Percentiles rank a stretch among this genome's conserved stretches.
phyloP scores from a whole-genome alignment of 2,888 invertebrate genomes.

The Lucinisca nassula region DNA sequence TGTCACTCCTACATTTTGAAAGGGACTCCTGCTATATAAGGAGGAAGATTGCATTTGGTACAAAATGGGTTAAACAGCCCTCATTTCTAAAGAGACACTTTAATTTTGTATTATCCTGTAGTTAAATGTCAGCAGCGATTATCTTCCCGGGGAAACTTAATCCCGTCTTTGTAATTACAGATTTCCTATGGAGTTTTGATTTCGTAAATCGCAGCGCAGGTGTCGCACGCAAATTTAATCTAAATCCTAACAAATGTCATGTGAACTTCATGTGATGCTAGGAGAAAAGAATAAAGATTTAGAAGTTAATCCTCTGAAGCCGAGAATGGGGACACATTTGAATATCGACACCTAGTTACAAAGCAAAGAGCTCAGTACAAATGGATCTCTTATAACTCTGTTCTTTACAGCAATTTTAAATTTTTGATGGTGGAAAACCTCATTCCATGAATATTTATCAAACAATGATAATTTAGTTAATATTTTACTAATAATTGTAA shows the following conservation, averaged over 20 bases:
- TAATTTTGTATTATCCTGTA: constrained; percentile 11
- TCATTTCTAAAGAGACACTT: neutral
- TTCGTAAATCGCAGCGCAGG: constrained; percentile 17
- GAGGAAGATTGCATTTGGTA: too few species aligned
- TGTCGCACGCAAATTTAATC: constrained; percentile 12
- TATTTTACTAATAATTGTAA: too few species aligned
- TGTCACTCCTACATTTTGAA: too few species aligned
- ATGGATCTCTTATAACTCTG: neutral
- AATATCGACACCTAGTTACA: neutral
- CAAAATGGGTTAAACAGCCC: too few species aligned
- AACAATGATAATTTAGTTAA: too few species aligned
- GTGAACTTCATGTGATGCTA: constrained; percentile 8
- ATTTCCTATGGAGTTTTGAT: constrained; percentile 15
- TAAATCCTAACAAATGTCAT: constrained; percentile 11
- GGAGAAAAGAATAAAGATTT: constrained; percentile 11
- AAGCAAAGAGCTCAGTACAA: neutral
- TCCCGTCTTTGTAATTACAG: constrained; percentile 11
- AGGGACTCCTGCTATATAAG: too few species aligned
- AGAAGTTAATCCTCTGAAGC: neutral
- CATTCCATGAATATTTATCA: too few species aligned
- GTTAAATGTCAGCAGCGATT: constrained; percentile 6
- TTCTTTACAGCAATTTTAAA: too few species aligned
- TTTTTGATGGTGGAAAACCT: too few species aligned
- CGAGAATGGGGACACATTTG: neutral
- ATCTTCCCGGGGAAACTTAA: constrained; percentile 7